Evolutionary conservation across 1,140 invertebrate species (phyloP).

Genomic region (Calephelis nemesis): DNA sequence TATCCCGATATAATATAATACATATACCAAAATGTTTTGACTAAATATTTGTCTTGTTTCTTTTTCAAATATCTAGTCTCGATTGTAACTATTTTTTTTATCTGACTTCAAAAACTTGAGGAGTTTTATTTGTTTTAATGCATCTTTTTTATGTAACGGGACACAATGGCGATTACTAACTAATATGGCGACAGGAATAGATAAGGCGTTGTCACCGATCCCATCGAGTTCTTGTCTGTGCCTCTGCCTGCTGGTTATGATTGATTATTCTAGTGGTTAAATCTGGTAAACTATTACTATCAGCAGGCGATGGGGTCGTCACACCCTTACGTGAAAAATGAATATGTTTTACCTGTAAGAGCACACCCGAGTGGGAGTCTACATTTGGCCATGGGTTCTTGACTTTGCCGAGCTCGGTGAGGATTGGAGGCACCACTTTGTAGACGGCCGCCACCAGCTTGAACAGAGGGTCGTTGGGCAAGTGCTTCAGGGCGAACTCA

Average conservation of each 20-base stretch:
- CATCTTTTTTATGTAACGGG: neutral
- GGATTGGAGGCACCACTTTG: conserved; percentile 95
- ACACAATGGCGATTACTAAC: neutral
- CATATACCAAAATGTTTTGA: too few relatives aligned
- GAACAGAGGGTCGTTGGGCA: conserved; percentile 95
- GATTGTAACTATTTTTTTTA: too few relatives aligned
- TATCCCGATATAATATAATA: too few relatives aligned
- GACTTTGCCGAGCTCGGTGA: conserved; percentile 96
- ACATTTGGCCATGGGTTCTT: conserved; percentile 99
- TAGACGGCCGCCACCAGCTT: conserved; percentile 95
- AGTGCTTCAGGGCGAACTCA: conserved; percentile 96
- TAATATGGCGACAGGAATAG: too few relatives aligned
- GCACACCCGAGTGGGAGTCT: conserved; percentile 97
- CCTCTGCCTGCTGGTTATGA: too few relatives aligned
- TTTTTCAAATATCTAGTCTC: too few relatives aligned
- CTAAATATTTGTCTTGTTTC: too few relatives aligned
- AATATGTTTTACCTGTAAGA: conserved; percentile 81
- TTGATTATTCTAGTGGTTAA: neutral
- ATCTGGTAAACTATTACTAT: neutral
- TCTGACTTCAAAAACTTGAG: too few relatives aligned
- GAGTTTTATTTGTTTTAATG: too few relatives aligned
- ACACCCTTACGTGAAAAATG: neutral
- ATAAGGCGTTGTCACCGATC: too few relatives aligned
- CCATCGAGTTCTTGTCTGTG: too few relatives aligned
- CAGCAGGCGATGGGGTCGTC: too few relatives aligned